Conservation (phyloP, 1,140 invertebrate species). For the Dinothrombium tinctorium region DNA sequence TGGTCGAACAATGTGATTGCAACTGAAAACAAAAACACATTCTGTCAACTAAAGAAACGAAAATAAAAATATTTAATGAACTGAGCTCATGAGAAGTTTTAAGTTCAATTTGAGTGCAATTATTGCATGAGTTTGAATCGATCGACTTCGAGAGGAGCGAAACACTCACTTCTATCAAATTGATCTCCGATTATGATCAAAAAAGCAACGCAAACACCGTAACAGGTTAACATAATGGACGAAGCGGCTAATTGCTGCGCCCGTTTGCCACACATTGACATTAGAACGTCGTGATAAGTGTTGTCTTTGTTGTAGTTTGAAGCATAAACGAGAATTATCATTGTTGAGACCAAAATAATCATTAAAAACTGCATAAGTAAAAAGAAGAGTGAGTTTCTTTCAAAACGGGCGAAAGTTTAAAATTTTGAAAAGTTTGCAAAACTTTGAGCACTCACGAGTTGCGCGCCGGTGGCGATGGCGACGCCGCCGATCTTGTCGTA, state of each 20-base stretch:
- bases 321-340: constrained; percentile 34
- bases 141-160: not conserved
- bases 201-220: constrained; percentile 43
- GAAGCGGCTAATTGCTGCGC: constrained; percentile 28
- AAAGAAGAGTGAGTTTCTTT: not conserved
- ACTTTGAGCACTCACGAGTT: constrained; percentile 24
- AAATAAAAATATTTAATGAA: no score
- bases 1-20: no score
- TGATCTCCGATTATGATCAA: constrained; percentile 43
- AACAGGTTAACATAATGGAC: constrained; percentile 34
- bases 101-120: not conserved
- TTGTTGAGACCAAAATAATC: constrained; percentile 29
- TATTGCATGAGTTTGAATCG: not conserved
- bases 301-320: constrained; percentile 28
- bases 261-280: constrained; percentile 28
- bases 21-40: no score
- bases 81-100: no score
- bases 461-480: constrained; percentile 28
- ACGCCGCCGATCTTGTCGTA: constrained; percentile 40
- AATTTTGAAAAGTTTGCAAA: not conserved
- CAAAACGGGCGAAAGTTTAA: not conserved
- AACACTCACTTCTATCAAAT: constrained; percentile 28
- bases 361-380: constrained; percentile 24
- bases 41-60: no score
- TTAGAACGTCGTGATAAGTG: constrained; percentile 30